Base-by-base conservation (phyloP, 2,113 vertebrate genomes). In the Pygoscelis adeliae region DNA sequence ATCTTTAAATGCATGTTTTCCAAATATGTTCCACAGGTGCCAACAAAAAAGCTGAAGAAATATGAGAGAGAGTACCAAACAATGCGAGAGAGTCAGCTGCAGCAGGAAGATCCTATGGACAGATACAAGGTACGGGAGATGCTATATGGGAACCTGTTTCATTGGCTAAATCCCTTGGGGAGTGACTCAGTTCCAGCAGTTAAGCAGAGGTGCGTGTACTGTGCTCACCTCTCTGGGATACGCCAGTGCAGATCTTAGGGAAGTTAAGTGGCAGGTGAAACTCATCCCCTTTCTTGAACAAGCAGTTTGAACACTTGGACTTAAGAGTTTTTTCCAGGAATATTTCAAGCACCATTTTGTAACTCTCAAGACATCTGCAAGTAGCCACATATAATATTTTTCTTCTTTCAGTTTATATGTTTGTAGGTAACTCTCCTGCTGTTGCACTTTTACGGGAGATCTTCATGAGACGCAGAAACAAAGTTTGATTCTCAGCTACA, bases 31-130 rank as follows among this genome's bases (percentile, higher is more conserved):
- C 40, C 74, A 53, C 97, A 99, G 99, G 99, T 99, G 90, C 99
- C 99, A 65, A 99, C 99, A 40, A 99, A 99, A 98, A 99, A 99
- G 97, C 98, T 99, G 94, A 99, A 99, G 99, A 99, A 99, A 98
- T 99, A 99, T 99, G 99, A 99, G 97, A 99, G 99, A 98, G 99
- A 99, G 76, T 99, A 99, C 97, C 99, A 99, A 96, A 98, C 98
- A 1, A 98, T 99, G 98, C 98, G 99, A 80, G 99, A 99, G 98
- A 99, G 98, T 62, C 99, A 99, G 97, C 98, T 99, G 59, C 99
- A 99, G 42, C 99, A 99, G 97, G 99, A 99, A 52, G 99, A 99
- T 96, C 99, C 99, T 21, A 99, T 99, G 90, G 99, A 99, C 94
- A 98, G 99, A 98, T 99, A 99, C 82, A 99, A 99, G 99, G 99